Evolutionary conservation across 2,797 vertebrate genomes (phyloP).

Genomic region (Anisognathus igniventris): DNA sequence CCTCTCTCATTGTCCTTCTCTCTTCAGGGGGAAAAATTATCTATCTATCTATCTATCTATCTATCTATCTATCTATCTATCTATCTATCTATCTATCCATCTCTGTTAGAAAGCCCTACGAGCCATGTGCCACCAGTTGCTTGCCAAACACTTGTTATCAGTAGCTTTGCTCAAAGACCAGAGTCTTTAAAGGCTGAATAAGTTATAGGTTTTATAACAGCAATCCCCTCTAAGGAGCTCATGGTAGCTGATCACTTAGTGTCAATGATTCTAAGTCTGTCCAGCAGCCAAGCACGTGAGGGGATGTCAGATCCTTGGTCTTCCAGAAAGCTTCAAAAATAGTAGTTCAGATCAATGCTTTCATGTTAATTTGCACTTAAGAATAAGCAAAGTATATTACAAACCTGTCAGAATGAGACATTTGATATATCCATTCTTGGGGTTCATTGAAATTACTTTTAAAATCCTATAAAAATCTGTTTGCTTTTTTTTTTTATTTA

Average conservation of each 20-base stretch:
- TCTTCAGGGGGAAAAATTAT: not conserved
- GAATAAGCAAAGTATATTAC: not conserved
- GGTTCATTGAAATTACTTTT: not conserved
- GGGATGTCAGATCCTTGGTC: not conserved
- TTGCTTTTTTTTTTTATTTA: not conserved
- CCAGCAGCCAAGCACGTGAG: not conserved
- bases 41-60: not conserved
- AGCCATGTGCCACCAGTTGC: not conserved
- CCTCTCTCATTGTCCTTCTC: not conserved
- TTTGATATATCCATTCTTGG: slow-evolving; percentile 5
- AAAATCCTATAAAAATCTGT: not conserved
- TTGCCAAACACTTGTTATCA: not conserved
- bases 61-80: not conserved
- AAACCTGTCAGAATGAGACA: not conserved
- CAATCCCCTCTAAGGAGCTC: not conserved
- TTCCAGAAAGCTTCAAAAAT: not conserved
- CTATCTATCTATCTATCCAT: too few species aligned
- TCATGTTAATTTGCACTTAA: not conserved
- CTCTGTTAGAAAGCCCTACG: not conserved
- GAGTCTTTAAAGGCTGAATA: not conserved
- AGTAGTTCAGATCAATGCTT: not conserved
- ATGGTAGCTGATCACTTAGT: not conserved
- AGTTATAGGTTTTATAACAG: not conserved
- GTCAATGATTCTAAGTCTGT: not conserved
- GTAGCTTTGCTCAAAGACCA: not conserved